Conservation (phyloP, 2,888 invertebrate genomes). For the Unio delphinus region DNA sequence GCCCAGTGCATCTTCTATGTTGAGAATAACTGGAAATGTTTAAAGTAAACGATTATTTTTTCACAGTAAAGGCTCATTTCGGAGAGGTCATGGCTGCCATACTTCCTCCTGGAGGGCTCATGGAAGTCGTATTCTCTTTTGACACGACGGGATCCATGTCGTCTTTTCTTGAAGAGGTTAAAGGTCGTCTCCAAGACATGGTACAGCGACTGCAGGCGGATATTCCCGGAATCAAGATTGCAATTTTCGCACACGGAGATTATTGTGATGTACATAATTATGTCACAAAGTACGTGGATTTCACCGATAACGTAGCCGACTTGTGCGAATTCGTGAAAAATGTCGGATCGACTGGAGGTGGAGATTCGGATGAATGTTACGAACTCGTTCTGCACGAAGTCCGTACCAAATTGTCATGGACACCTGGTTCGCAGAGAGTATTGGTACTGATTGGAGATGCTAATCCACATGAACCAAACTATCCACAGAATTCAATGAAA, state of each 20-base stretch:
- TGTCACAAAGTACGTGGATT: conserved; percentile 41
- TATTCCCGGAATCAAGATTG: conserved; percentile 61
- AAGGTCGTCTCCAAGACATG: conserved; percentile 56
- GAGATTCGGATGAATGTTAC: conserved; percentile 66
- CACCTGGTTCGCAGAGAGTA: conserved; percentile 57
- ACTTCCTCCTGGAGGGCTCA: conserved; percentile 28
- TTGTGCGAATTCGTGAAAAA: conserved; percentile 48
- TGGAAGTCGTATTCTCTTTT: conserved; percentile 62
- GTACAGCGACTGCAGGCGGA: conserved; percentile 64
- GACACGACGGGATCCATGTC: conserved; percentile 64
- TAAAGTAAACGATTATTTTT: no score
- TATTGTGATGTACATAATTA: conserved; percentile 54
- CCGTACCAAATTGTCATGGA: conserved; percentile 60
- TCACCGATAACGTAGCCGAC: conserved; percentile 31
- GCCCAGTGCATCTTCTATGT: no score
- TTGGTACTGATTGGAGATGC: conserved; percentile 68
- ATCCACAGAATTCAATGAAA: conserved; percentile 45
- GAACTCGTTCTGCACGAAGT: conserved; percentile 65
- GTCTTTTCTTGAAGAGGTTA: conserved; percentile 43
- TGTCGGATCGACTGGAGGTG: conserved; percentile 56
- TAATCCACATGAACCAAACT: conserved; percentile 57
- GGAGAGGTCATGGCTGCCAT: no score
- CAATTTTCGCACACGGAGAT: conserved; percentile 67
- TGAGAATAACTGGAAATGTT: no score
- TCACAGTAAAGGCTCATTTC: no score